These are phyloP conservation scores for Netelia fuscicornis DNA, from an alignment of 2,888 invertebrate genomes.

Conservation along the genomic window DNA sequence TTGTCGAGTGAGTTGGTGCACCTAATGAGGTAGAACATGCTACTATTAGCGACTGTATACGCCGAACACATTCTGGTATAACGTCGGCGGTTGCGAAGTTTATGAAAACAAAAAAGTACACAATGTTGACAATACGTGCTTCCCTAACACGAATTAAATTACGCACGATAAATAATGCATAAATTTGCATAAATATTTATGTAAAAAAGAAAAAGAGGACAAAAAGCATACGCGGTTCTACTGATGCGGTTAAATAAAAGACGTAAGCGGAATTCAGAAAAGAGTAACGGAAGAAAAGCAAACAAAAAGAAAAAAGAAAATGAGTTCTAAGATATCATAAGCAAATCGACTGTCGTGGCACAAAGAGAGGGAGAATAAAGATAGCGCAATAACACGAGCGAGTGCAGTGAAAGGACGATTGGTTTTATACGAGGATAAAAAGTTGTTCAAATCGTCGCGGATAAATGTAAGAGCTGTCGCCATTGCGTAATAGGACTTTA, in stretches of 20 bases:
- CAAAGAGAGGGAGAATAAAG: constrained; percentile 50
- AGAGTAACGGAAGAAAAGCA: constrained; percentile 23
- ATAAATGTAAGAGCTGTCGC: constrained; percentile 50
- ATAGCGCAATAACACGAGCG: constrained; percentile 58
- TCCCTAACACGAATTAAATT: constrained; percentile 75
- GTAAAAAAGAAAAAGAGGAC: constrained; percentile 40
- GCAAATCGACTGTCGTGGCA: constrained; percentile 63
- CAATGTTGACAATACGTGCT: constrained; percentile 77
- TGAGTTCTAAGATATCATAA: constrained; percentile 54
- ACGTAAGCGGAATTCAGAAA: constrained; percentile 58
- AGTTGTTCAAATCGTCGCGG: constrained; percentile 60
- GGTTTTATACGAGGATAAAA: constrained; percentile 64
- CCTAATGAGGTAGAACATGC: constrained; percentile 59
- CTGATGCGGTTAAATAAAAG: constrained; percentile 58
- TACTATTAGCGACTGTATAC: constrained; percentile 55
- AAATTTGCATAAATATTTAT: constrained; percentile 64
- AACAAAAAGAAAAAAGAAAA: constrained; percentile 34
- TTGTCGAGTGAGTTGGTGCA: constrained; percentile 58
- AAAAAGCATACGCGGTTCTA: constrained; percentile 54
- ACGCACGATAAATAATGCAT: constrained; percentile 67
- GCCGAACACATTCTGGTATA: constrained; percentile 54
- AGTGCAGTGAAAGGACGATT: constrained; percentile 58
- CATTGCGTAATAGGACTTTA: constrained; percentile 57
- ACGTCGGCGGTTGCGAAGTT: constrained; percentile 60
- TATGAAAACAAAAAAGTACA: constrained; percentile 63